Evolutionary conservation across 1,140 invertebrate species (phyloP).

Genomic region (Colletes gigas): DNA sequence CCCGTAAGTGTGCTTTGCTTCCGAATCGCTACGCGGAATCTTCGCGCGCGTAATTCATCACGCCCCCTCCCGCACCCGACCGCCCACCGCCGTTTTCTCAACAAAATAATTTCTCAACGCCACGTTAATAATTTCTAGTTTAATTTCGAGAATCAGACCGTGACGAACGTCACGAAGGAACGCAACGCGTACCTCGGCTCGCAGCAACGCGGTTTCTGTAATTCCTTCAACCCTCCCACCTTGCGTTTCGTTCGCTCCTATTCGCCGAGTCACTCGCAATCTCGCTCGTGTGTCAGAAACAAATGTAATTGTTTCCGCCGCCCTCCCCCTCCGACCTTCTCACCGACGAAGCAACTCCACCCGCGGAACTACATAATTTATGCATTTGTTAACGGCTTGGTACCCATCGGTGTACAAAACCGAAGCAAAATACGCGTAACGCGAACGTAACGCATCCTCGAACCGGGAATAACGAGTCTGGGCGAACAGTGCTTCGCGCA

Average conservation of each 20-base stretch:
- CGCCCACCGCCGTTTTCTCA: neutral
- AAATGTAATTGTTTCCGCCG: neutral
- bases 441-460: too few relatives aligned
- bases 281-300: slow-evolving; percentile 6
- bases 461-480: too few relatives aligned
- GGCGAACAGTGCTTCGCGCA: too few relatives aligned
- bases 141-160: slow-evolving; percentile 37
- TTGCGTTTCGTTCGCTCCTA: neutral
- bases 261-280: neutral
- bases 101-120: slow-evolving; percentile 10
- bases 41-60: too few relatives aligned
- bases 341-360: too few relatives aligned
- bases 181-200: neutral
- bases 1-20: too few relatives aligned
- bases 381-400: too few relatives aligned
- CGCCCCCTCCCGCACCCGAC: rapidly evolving
- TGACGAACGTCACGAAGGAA: slow-evolving; percentile 13
- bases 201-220: slow-evolving; percentile 13
- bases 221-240: neutral
- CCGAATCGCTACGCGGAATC: too few relatives aligned
- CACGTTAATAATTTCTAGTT: slow-evolving; percentile 31
- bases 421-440: too few relatives aligned
- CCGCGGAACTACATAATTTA: too few relatives aligned
- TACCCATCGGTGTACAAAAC: too few relatives aligned
- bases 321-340: too few relatives aligned